A percentile compares a stretch with the other conserved stretches of the same genome.
Conservation (phyloP, 2,888 invertebrate genomes). For the Mythimna ferrago region DNA sequence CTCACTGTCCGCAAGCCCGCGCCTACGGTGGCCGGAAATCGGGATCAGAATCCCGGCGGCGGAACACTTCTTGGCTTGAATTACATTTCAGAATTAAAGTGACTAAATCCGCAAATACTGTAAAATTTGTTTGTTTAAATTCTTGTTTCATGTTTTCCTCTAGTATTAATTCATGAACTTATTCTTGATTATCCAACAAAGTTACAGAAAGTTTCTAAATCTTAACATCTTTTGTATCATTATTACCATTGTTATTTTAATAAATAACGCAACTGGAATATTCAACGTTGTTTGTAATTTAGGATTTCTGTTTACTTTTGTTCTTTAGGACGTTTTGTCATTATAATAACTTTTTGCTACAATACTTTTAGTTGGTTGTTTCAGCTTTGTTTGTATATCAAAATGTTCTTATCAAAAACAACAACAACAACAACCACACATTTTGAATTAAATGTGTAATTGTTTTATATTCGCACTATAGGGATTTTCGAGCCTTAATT, state of each 20-base stretch:
- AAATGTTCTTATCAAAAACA: too few species aligned
- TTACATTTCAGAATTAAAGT: not conserved
- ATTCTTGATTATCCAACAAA: slow-evolving; percentile 36
- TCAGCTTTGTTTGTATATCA: not conserved
- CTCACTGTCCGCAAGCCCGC: too few species aligned
- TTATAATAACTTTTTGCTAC: not conserved
- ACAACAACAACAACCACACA: too few species aligned
- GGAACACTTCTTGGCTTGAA: not conserved
- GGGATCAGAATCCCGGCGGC: too few species aligned
- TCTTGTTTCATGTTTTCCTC: slow-evolving; percentile 10
- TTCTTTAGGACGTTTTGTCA: not conserved
- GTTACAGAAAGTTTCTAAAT: slow-evolving; percentile 29
- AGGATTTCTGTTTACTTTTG: not conserved
- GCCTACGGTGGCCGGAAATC: too few species aligned
- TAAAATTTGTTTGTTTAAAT: not conserved
- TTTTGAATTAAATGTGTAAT: too few species aligned
- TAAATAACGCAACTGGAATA: slow-evolving; percentile 34
- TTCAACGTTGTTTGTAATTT: slow-evolving; percentile 6
- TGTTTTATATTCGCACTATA: too few species aligned
- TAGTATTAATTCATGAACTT: slow-evolving; percentile 29
- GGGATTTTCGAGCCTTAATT: too few species aligned
- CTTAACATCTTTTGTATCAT: slow-evolving; percentile 47
- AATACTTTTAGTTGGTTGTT: not conserved
- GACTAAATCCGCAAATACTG: not conserved
- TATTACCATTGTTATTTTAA: slow-evolving; percentile 30